Evolutionary conservation across 2,888 invertebrate genomes (phyloP).

Genomic region (Sinohyriopsis cumingii): DNA sequence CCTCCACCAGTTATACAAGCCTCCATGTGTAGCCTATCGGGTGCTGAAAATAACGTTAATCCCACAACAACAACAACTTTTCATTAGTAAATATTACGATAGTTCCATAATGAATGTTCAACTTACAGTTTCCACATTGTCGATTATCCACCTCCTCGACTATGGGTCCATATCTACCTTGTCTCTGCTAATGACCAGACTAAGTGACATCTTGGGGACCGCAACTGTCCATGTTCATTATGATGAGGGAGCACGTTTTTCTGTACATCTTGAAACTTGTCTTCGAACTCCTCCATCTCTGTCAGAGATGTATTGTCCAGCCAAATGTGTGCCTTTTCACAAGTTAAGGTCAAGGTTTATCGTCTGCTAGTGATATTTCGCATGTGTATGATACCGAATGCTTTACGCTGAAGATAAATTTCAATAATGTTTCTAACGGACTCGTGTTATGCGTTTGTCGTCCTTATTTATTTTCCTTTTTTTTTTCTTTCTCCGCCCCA

Average conservation of each 20-base stretch:
- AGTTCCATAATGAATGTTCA: too few relatives aligned
- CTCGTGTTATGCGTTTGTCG: conserved; percentile 57
- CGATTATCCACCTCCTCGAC: conserved; percentile 77
- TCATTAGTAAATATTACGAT: too few relatives aligned
- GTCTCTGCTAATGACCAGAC: conserved; percentile 3
- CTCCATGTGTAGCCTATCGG: too few relatives aligned
- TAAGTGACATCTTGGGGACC: conserved; percentile 10
- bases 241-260: conserved; percentile 83
- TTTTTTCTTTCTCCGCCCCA: conserved; percentile 64
- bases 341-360: conserved; percentile 77
- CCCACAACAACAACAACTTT: too few relatives aligned
- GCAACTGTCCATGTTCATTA: conserved; percentile 75
- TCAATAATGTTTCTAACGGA: conserved; percentile 62
- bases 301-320: conserved; percentile 86
- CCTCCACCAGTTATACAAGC: too few relatives aligned
- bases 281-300: conserved; percentile 83
- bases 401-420: conserved; percentile 71
- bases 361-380: conserved; percentile 76
- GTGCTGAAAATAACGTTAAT: too few relatives aligned
- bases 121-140: too few relatives aligned
- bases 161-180: conserved; percentile 73
- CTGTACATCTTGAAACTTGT: conserved; percentile 84
- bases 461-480: conserved; percentile 50
- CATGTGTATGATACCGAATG: conserved; percentile 75
- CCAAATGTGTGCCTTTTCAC: conserved; percentile 82